These are phyloP conservation scores for Leontocebus nigricollis DNA, from an alignment of 2,797 vertebrate genomes.

Conservation along the genomic window DNA sequence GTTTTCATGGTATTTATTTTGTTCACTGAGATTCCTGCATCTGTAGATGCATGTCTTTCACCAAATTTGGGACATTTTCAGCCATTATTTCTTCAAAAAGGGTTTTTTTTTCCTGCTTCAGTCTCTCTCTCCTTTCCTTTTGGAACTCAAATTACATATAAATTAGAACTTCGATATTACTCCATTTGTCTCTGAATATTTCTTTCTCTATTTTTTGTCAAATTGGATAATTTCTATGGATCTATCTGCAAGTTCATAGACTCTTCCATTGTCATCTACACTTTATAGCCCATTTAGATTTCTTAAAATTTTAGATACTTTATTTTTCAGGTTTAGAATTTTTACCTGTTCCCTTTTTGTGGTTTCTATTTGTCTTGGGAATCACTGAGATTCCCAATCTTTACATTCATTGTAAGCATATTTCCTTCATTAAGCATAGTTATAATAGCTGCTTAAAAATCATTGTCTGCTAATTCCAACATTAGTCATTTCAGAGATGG, in stretches of 20 bases:
- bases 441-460: background rate
- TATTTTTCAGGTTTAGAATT: background rate
- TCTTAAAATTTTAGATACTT: background rate
- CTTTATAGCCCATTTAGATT: background rate
- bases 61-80: slow-evolving; percentile 5
- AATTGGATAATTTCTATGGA: background rate
- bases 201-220: background rate
- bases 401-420: background rate
- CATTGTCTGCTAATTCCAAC: background rate
- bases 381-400: background rate
- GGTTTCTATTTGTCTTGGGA: background rate
- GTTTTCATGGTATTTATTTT: background rate
- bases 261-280: background rate
- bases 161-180: background rate
- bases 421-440: slow-evolving; percentile 9
- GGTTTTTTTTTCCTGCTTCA: background rate
- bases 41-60: background rate
- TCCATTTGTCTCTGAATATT: background rate
- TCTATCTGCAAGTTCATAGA: background rate
- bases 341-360: background rate
- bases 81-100: background rate
- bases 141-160: background rate
- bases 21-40: background rate
- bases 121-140: background rate
- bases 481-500: background rate